Evolutionary conservation across 1,140 invertebrate genomes (phyloP).

Genomic region (Microplitis mediator): DNA sequence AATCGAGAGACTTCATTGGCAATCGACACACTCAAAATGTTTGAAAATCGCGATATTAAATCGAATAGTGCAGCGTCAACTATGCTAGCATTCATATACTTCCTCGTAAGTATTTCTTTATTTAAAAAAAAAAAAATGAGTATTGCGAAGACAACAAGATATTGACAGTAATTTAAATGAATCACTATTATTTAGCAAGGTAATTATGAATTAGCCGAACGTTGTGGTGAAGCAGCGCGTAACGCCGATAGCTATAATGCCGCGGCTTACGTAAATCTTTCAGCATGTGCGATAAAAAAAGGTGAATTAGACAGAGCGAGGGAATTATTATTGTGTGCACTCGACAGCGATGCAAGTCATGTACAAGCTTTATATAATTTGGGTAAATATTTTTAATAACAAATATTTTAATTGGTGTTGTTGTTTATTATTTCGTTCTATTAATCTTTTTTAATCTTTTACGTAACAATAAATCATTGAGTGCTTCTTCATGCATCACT

Average conservation of each 20-base stretch:
- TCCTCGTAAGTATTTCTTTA: constrained; percentile 68
- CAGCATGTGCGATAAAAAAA: constrained; percentile 79
- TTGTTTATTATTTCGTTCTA: too few species aligned
- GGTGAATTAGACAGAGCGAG: constrained; percentile 77
- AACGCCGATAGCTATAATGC: constrained; percentile 82
- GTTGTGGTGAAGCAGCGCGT: constrained; percentile 78
- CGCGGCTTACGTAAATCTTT: constrained; percentile 86
- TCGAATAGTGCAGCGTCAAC: constrained; percentile 85
- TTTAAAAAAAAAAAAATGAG: not conserved
- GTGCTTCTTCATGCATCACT: too few species aligned
- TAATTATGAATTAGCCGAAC: constrained; percentile 82
- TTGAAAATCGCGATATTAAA: constrained; percentile 85
- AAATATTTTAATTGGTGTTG: not conserved
- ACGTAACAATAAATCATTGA: not conserved
- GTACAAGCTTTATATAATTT: constrained; percentile 93
- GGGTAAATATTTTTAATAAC: constrained; percentile 60
- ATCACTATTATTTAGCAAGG: constrained; percentile 69
- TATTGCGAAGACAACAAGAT: not conserved
- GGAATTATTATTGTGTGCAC: constrained; percentile 77
- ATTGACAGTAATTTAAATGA: not conserved
- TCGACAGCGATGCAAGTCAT: constrained; percentile 82
- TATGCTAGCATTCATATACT: constrained; percentile 91
- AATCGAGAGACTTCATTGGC: constrained; percentile 83
- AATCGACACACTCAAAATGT: constrained; percentile 86
- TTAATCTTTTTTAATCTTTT: too few species aligned